Conservation (phyloP, 2,888 invertebrate genomes). For the Odontocerum albicorne region DNA sequence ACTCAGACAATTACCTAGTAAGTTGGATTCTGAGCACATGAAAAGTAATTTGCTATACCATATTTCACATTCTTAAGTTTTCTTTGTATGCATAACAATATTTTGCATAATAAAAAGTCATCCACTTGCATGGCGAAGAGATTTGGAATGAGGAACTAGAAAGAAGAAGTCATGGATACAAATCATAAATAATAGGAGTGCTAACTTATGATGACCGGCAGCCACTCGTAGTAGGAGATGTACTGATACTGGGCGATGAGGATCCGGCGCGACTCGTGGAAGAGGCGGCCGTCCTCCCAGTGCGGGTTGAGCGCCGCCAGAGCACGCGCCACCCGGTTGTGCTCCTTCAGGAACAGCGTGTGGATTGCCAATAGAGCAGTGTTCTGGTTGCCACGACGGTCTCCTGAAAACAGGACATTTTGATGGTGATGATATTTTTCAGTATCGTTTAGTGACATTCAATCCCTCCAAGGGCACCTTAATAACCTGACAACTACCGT, state of each 20-base stretch:
- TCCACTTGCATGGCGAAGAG: no score
- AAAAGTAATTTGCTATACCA: no score
- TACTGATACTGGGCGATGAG: slow-evolving; percentile 55
- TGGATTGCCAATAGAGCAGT: slow-evolving; percentile 51
- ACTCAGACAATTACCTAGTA: no score
- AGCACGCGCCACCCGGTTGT: slow-evolving; percentile 51
- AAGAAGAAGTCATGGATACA: not conserved
- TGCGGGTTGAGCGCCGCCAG: slow-evolving; percentile 53
- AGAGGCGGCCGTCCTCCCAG: slow-evolving; percentile 54
- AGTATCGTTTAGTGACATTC: no score
- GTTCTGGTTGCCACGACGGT: slow-evolving; percentile 52
- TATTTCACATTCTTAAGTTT: no score
- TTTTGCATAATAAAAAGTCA: no score
- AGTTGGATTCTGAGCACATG: no score
- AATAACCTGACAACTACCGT: no score
- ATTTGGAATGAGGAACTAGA: no score
- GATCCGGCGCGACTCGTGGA: slow-evolving; percentile 54
- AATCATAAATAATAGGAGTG: not conserved
- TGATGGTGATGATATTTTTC: not conserved
- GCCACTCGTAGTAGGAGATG: slow-evolving; percentile 57
- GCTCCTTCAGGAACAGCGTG: slow-evolving; percentile 52
- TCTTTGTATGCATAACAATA: no score
- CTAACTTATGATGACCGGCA: slow-evolving; percentile 51
- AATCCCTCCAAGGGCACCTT: no score
- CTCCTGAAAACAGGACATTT: slow-evolving; percentile 38